Base-by-base conservation (phyloP, 1,140 invertebrate genomes). In the Riptortus pedestris region DNA sequence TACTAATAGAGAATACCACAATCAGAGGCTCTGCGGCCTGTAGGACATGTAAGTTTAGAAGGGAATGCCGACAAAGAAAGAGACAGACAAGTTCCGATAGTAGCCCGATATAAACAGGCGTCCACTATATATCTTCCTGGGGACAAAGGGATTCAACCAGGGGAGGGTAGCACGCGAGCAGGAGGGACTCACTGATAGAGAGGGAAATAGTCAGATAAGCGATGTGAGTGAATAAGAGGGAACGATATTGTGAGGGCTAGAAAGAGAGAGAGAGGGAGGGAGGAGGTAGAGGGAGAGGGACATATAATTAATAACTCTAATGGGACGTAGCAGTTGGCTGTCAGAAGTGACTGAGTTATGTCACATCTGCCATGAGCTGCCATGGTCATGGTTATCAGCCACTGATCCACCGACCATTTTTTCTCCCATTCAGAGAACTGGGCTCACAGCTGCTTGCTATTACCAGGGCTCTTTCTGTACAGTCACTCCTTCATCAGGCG, bases 241-340 rank as follows among this genome's bases (percentile, higher is more conserved):
- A 38, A 14, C 5, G 31, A 38, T 14, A 38, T n/a, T n/a, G n/a
- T 7, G 31, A 38, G 31, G 31, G 31, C 14, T 5, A 38, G 31
- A 38, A 38, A 38, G 31, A 14, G 5, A 38, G 31, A 33, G 45
- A 26, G 60, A 31, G 65, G 63, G 59, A 31, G 18, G 26, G 48
- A 47, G 52, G 57, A 14, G 14, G 31, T 5, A 38, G 31, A 48
- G 45, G n/a, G 60, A 38, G 66, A 59, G 60, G 29, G 18, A 26
- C 27, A 31, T 38, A 43, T 63, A 67, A 67, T 67, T 67, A 67
- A 67, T 67, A 67, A 67, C 62, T 60, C 61, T 67, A 67, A 67
- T 67, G 66, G 66, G 66, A 27, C 66, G 62, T 47, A 55, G 62
- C 62, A 64, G 58, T 64, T 38, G 43, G 52, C 58, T 61, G 66